Evolutionary conservation across 1,140 invertebrate genomes (phyloP), one percentile per base, ranked within the genome.

Genomic region (Drosophila takahashii): DNA sequence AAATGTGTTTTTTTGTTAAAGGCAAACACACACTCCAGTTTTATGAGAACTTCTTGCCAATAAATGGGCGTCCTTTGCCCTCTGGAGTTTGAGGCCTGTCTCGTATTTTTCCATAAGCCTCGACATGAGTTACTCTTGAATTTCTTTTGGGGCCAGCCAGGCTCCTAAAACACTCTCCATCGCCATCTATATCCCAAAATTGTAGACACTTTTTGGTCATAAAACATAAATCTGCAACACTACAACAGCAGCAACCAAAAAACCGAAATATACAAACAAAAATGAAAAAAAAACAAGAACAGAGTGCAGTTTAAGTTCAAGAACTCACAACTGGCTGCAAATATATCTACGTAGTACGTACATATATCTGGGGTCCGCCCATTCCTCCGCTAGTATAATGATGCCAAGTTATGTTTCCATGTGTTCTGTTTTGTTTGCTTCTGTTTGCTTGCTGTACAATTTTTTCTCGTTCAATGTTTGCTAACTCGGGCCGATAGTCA

Each of bases 221-320:
- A 81, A 87, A 86, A 75, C 69, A 81, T 79, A 86, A 81, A 87
- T 86, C 75, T 86, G 70, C 74, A 76, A 56, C 57, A 59, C 47
- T 44, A 65, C 50, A 71, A 44, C 53, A 62, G 13, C 29, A 70
- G 36, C 69, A 54, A 27, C 32, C 34, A 41, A 50, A 26, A 56
- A 62, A 39, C 36, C 45, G 27, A 41, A 65, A 57, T 26, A 42
- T 27, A 47, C 3, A 52, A 58, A 27, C 53, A 58, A 27, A 59
- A 48, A 27, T 32, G 29, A 44, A 48, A 48, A 75, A 59, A 54
- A 36, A 69, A 42, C 53, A 59, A 50, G 36, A 69, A 39, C 53
- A 42, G 52, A 80, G 70, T 79, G 81, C 58, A 72, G 47, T 51
- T 62, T 75, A 79, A 74, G 71, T 75, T 80, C 71, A 70, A 80